Evolutionary conservation across 2,113 vertebrate genomes (phyloP).

Genomic region (Triplophysa dalaica): DNA sequence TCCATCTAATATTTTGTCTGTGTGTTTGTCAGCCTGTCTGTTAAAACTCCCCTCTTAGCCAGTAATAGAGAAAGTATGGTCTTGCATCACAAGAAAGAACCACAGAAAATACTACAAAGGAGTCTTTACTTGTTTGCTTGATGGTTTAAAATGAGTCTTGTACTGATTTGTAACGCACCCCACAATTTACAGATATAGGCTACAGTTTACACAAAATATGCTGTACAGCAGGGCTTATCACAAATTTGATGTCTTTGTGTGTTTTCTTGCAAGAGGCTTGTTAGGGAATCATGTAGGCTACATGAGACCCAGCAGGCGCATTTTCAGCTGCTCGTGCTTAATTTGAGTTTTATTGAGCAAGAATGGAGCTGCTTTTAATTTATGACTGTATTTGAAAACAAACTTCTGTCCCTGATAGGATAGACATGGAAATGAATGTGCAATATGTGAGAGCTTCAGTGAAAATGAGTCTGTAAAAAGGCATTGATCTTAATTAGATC

Average conservation of each 20-base stretch:
- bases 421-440: conserved; percentile 18
- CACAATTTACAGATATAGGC: background rate
- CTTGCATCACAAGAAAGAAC: background rate
- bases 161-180: background rate
- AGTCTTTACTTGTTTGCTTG: background rate
- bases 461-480: conserved; percentile 9
- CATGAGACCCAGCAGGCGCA: conserved; percentile 5
- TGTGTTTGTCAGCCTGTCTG: too few relatives aligned
- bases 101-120: background rate
- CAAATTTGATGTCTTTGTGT: background rate
- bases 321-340: background rate
- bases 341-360: conserved; percentile 28
- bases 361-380: conserved; percentile 11
- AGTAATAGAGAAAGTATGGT: too few relatives aligned
- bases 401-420: conserved; percentile 23
- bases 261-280: background rate
- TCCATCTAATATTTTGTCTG: too few relatives aligned
- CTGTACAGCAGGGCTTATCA: background rate
- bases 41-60: too few relatives aligned
- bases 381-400: conserved; percentile 23
- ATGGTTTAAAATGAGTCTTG: conserved; percentile 11
- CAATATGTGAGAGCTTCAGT: background rate
- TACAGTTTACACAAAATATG: background rate
- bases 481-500: conserved; percentile 50
- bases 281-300: conserved; percentile 1